A percentile compares a stretch with the other conserved stretches of the same genome.
Evolutionary conservation across 2,888 invertebrate genomes (phyloP).

Genomic region (Epiblema foenella): DNA sequence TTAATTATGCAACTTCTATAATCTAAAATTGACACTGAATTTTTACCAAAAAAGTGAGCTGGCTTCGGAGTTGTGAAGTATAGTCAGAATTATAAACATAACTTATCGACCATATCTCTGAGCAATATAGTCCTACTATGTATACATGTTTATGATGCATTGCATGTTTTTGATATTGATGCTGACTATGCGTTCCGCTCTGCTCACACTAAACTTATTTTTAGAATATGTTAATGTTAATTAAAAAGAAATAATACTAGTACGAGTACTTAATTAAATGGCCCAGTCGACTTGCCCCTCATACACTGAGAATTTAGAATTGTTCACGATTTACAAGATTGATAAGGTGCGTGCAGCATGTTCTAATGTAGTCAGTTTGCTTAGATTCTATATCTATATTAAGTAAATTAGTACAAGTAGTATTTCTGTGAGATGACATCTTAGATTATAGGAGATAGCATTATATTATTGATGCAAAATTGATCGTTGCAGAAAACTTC

Average conservation of each 20-base stretch:
- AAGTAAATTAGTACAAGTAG: not conserved
- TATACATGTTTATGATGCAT: too few relatives aligned
- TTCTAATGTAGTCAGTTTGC: not conserved
- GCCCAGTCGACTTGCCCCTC: slow-evolving; percentile 1
- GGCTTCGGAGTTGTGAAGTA: too few relatives aligned
- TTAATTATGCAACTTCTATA: too few relatives aligned
- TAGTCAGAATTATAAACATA: too few relatives aligned
- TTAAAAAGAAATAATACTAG: slow-evolving; percentile 42
- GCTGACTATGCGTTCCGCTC: slow-evolving; percentile 28
- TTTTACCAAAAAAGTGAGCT: too few relatives aligned
- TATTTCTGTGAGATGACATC: not conserved
- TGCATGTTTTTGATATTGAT: too few relatives aligned
- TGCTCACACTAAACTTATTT: slow-evolving; percentile 25
- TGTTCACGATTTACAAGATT: slow-evolving; percentile 8
- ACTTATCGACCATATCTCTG: too few relatives aligned
- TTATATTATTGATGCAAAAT: not conserved
- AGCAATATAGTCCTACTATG: too few relatives aligned
- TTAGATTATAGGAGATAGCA: not conserved
- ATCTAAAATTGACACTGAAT: too few relatives aligned
- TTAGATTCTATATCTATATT: slow-evolving; percentile 2
- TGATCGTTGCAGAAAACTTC: not conserved
- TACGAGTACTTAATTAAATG: slow-evolving; percentile 35
- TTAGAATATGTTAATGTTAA: slow-evolving; percentile 43
- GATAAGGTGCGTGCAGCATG: not conserved
- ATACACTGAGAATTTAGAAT: slow-evolving; percentile 2